A percentile compares a stretch with the other conserved stretches of the same genome.
Conservation (phyloP, 2,888 invertebrate genomes). For the Hetaerina titia region DNA sequence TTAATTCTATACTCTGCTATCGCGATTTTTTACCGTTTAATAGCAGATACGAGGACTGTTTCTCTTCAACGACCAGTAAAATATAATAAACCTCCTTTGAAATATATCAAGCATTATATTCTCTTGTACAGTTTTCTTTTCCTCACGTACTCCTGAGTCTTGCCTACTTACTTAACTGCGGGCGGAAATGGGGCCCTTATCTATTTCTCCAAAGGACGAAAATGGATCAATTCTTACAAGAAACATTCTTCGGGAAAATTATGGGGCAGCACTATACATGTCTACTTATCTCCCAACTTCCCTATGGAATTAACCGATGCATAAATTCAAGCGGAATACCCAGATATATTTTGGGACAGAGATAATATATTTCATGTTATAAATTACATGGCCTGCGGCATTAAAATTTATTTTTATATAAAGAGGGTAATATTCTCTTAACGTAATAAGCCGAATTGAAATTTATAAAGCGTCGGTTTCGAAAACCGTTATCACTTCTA, state of each 20-base stretch:
- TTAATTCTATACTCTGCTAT: not conserved
- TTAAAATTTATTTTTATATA: not conserved
- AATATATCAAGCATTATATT: not conserved
- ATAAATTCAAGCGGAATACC: conserved; percentile 26
- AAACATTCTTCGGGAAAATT: not conserved
- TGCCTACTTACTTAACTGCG: conserved; percentile 7
- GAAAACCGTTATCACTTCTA: no score
- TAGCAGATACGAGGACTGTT: not conserved
- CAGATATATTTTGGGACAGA: not conserved
- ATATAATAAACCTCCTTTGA: not conserved
- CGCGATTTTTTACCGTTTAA: not conserved
- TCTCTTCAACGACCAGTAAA: not conserved
- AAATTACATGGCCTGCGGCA: not conserved
- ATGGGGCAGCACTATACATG: not conserved
- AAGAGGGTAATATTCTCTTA: not conserved
- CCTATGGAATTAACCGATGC: not conserved
- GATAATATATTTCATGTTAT: not conserved
- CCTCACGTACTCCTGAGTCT: not conserved
- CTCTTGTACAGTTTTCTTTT: not conserved
- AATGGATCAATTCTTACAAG: conserved; percentile 20
- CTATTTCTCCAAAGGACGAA: not conserved
- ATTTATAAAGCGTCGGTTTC: no score
- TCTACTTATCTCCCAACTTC: not conserved
- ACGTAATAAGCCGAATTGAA: no score
- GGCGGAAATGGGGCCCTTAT: conserved; percentile 6